Evolutionary conservation across 2,113 vertebrate genomes (phyloP).

Genomic region (Daboia siamensis): DNA sequence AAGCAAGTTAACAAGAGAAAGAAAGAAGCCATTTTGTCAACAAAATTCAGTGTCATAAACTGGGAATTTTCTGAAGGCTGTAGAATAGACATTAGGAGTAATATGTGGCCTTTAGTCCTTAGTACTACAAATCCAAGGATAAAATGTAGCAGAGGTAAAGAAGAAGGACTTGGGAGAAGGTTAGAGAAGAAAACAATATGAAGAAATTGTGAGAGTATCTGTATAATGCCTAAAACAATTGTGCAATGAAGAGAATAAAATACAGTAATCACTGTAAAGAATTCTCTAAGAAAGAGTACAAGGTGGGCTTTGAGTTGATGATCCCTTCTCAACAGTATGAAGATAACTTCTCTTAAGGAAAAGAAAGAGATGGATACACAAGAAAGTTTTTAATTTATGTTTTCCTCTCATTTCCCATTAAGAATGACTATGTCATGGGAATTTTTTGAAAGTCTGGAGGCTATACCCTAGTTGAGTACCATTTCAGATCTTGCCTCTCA

Average conservation of each 20-base stretch:
- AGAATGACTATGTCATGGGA: not conserved
- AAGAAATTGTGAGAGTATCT: not conserved
- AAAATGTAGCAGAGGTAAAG: not conserved
- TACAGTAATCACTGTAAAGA: not conserved
- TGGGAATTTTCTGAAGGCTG: not conserved
- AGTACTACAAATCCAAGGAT: not conserved
- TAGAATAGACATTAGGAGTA: not conserved
- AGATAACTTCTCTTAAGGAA: not conserved
- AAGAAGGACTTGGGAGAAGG: not conserved
- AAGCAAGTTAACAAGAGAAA: not conserved
- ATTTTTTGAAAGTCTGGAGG: not conserved
- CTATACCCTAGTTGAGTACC: not conserved
- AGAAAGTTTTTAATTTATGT: not conserved
- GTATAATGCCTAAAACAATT: not conserved
- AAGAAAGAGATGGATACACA: not conserved
- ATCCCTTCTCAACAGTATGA: not conserved
- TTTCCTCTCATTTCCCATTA: not conserved
- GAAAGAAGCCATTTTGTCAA: not conserved
- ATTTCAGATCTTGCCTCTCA: not conserved
- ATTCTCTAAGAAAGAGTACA: not conserved
- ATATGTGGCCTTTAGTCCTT: not conserved
- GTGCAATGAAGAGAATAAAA: not conserved
- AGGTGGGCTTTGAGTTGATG: not conserved
- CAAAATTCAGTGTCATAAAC: not conserved
- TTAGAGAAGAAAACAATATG: not conserved